Evolutionary conservation across 2,888 invertebrate species (phyloP).

Genomic region (Desoria tigrina): DNA sequence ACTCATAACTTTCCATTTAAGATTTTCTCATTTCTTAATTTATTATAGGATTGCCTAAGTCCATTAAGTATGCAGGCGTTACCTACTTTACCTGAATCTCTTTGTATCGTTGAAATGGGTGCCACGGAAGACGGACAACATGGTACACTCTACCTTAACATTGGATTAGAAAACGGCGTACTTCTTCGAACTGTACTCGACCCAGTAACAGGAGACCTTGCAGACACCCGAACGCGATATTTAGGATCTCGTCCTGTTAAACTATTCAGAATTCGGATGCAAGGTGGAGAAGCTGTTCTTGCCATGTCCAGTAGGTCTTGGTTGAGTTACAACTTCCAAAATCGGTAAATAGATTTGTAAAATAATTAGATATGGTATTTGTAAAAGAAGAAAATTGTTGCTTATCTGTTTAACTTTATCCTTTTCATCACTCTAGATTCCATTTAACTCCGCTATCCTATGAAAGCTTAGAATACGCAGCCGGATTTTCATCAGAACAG

Average conservation of each 20-base stretch:
- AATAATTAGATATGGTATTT: too few relatives aligned
- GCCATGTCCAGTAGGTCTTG: conserved; percentile 98
- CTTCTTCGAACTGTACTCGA: conserved; percentile 89
- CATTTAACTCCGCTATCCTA: conserved; percentile 95
- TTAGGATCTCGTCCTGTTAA: conserved; percentile 94
- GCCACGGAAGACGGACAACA: conserved; percentile 60
- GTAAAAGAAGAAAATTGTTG: too few relatives aligned
- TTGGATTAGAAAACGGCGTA: conserved; percentile 96
- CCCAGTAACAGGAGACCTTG: conserved; percentile 92
- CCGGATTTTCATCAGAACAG: conserved; percentile 91
- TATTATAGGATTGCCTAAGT: conserved; percentile 84
- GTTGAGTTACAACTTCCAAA: conserved; percentile 98
- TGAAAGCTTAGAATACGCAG: conserved; percentile 94
- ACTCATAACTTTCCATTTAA: too few relatives aligned
- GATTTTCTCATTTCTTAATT: conserved; percentile 23
- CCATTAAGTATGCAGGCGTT: conserved; percentile 95
- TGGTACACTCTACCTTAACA: conserved; percentile 87
- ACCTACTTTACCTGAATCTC: conserved; percentile 92
- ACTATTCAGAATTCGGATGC: conserved; percentile 91
- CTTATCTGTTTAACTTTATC: too few relatives aligned
- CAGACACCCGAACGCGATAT: conserved; percentile 96
- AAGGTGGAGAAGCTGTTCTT: conserved; percentile 92
- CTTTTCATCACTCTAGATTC: conserved; percentile 63
- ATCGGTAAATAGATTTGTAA: conserved; percentile 63
- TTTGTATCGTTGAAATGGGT: conserved; percentile 94